phyloP scores from a whole-genome alignment of 2,888 invertebrate species.

The Anarsia innoxiella region DNA sequence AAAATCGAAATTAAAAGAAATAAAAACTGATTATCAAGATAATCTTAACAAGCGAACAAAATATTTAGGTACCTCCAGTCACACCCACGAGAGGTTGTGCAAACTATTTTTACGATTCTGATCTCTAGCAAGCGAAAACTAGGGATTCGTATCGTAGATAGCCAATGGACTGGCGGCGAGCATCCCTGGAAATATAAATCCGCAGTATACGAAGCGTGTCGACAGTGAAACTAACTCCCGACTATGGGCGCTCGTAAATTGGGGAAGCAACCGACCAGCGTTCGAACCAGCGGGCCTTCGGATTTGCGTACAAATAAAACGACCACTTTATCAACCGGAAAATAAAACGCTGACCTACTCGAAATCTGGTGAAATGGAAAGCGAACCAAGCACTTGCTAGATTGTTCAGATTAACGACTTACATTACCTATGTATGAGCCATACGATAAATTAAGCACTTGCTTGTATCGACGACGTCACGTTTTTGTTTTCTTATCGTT shows the following conservation, averaged over 20 bases:
- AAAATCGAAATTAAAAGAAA: too few relatives aligned
- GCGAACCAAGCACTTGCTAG: too few relatives aligned
- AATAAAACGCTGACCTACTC: constrained; percentile 39
- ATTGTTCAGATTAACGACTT: too few relatives aligned
- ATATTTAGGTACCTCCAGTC: too few relatives aligned
- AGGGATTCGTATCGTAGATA: constrained; percentile 19
- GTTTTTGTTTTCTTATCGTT: too few relatives aligned
- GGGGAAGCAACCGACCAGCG: constrained; percentile 55
- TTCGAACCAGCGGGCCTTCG: constrained; percentile 42
- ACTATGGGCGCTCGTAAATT: constrained; percentile 55
- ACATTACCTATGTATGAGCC: too few relatives aligned
- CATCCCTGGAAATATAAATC: constrained; percentile 55
- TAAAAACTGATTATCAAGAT: too few relatives aligned
- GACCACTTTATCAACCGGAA: constrained; percentile 54
- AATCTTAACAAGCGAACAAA: too few relatives aligned
- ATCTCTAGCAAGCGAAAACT: not conserved
- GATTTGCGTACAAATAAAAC: constrained; percentile 67
- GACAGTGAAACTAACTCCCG: constrained; percentile 60
- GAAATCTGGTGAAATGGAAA: constrained; percentile 16
- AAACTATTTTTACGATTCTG: not conserved
- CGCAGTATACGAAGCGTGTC: constrained; percentile 59
- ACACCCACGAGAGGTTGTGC: constrained; percentile 15
- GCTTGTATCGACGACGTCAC: too few relatives aligned
- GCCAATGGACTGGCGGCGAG: constrained; percentile 32
- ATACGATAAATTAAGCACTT: too few relatives aligned